Base-by-base conservation (phyloP, 2,888 invertebrate species). In the Hydrotaea diabolus region DNA sequence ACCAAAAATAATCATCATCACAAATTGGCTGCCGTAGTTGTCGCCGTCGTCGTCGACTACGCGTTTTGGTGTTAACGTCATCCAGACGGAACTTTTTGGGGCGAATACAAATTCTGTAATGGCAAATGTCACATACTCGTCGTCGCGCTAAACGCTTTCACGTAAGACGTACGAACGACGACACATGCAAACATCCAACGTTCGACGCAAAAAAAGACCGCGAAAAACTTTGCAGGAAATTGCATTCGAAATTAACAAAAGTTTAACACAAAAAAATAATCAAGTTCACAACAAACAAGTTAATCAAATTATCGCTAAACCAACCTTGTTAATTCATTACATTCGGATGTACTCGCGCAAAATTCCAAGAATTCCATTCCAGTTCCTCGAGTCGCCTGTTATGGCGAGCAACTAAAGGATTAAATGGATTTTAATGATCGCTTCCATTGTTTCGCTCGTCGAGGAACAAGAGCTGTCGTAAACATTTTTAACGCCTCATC, bases 91-190 rank as follows among this genome's bases (percentile, higher is more conserved):
- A 66, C 39, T 39, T 69, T 69, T 69, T 69, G 69, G 23, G 43
- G 69, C 69, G n/a, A 69, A 46, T 21, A 15, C 19, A 69, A 69
- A 66, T 19, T 46, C 43, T 21, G 43, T 77, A 77, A 82, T 85
- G 36, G 46, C 79, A 79, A 85, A 85, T 85, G 85, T 85, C 82
- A 85, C 79, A 79, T 80, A 80, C 77, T 77, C 77, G 74, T 82
- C 77, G 55, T 21, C 53, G 17, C 53, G 26, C 26, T 26, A 46
- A 46, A 15, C 43, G 69, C 21, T 9, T 23, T 15, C 46, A 23
- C n/a, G 69, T 21, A 11, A 19, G 8, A 15, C 23, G 39, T 0
- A 66, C 21, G 21, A 66, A 21, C 39, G 21, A 39, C 31, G 31
- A 31, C 39, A 19, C 15, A 69, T 13, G 23, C 7, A 66, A 43